Evolutionary conservation across 1,140 invertebrate genomes (phyloP), one percentile per base, ranked within the genome.

Genomic region (Drosophila suzukii): DNA sequence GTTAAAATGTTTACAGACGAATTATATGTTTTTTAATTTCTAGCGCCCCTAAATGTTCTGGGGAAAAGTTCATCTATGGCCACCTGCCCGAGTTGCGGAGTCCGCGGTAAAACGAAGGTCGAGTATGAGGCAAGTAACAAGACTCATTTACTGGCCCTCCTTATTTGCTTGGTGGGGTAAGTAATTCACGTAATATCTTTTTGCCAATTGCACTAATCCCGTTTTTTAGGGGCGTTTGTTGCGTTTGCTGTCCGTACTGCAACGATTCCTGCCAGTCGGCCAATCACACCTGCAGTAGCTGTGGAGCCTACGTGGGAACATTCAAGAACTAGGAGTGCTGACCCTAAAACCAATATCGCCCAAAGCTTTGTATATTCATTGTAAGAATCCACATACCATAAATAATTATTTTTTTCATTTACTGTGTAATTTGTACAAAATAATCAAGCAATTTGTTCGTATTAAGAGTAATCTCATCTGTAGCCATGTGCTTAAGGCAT

Each of bases 201-300:
- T 24, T 27, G 12, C 11, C 12, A 3, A 13, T 12, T 6, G 24
- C 1, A 47, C 3, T 3, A 6, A 20, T 17, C 30, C 7, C 7
- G 6, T 32, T 6, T 13, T 17, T 27, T 7, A 84, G 81, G 24
- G 81, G 81, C 91, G 53, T 75, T 13, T 90, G 86, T 32, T 95
- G 94, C 74, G 93, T 93, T 12, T 94, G 93, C 58, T 91, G 95
- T 13, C 95, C 95, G 1, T 96, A 95, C 72, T 95, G 94, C 56
- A 93, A 94, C 57, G 93, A 96, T 70, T 93, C 92, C 10, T 96
- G 95, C 74, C 91, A 94, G 77, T 93, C 91, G 38, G 93, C 93
- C 13, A 94, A 94, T 55, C 95, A 96, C 78, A 94, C 93, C 70
- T 96, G 95, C 82, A 94, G 94, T 12, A 93, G 92, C 55, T 96